Evolutionary conservation across 1,140 invertebrate genomes (phyloP).

Genomic region (Pseudomyrmex dendroicus): DNA sequence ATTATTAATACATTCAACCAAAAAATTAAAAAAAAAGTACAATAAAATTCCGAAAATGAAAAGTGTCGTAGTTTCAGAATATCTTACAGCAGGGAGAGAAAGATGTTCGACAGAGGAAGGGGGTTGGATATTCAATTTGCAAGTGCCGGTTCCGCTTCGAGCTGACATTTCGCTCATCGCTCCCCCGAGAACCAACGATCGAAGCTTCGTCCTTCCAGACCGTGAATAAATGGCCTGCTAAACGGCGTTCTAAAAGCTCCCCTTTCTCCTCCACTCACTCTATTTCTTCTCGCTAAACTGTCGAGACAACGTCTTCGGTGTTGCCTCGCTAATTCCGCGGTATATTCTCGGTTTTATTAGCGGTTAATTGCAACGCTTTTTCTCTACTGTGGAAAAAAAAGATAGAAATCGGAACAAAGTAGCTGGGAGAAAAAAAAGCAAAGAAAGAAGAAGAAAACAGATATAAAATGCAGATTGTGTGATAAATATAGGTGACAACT

Average conservation of each 20-base stretch:
- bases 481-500: slow-evolving; percentile 69
- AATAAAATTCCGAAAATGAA: slow-evolving; percentile 7
- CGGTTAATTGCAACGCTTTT: slow-evolving; percentile 58
- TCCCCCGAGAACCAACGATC: slow-evolving; percentile 73
- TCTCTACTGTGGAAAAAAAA: background rate
- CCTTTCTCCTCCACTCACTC: background rate
- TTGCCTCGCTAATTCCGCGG: slow-evolving; percentile 32
- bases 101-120: slow-evolving; percentile 37
- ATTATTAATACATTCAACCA: background rate
- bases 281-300: slow-evolving; percentile 20
- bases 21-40: background rate
- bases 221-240: slow-evolving; percentile 61
- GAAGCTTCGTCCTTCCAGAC: slow-evolving; percentile 60
- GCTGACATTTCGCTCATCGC: slow-evolving; percentile 80
- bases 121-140: slow-evolving; percentile 77
- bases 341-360: background rate
- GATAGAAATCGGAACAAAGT: background rate
- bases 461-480: slow-evolving; percentile 76
- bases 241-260: slow-evolving; percentile 53
- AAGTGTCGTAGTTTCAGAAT: background rate
- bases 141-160: slow-evolving; percentile 73
- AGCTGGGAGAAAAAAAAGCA: slow-evolving; percentile 15
- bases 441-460: slow-evolving; percentile 78
- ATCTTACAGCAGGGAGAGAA: background rate
- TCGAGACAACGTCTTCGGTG: slow-evolving; percentile 7